Percentiles rank a stretch among this genome's conserved stretches.
These are phyloP conservation scores for Dendrolimus houi DNA, from an alignment of 2,888 invertebrate species.

Conservation along the genomic window DNA sequence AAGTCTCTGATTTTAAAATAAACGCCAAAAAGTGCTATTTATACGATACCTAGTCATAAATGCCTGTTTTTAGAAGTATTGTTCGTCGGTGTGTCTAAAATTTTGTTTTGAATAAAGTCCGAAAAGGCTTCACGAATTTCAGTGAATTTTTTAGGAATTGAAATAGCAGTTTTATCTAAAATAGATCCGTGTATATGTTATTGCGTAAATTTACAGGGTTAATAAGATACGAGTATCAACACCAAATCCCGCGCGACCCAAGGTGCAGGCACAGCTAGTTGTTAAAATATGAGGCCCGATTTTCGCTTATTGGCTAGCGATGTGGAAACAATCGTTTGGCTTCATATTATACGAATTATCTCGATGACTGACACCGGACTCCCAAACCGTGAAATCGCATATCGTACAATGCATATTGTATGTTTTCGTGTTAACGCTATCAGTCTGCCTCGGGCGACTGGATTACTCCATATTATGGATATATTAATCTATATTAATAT, in stretches of 20 bases:
- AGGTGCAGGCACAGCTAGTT: conserved; percentile 34
- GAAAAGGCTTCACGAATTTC: too few relatives aligned
- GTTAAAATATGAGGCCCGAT: conserved; percentile 29
- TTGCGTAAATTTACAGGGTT: neutral
- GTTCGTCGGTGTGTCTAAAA: too few relatives aligned
- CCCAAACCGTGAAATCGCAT: conserved; percentile 36
- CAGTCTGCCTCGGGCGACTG: conserved; percentile 9
- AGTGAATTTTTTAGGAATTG: too few relatives aligned
- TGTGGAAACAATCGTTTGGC: conserved; percentile 44
- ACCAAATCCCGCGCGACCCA: neutral
- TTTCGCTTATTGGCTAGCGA: conserved; percentile 33
- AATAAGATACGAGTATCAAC: neutral
- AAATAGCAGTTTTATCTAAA: neutral
- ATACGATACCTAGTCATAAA: too few relatives aligned
- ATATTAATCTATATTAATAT: too few relatives aligned
- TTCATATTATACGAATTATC: conserved; percentile 43
- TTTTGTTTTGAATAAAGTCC: too few relatives aligned
- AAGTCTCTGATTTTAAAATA: too few relatives aligned
- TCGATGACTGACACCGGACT: conserved; percentile 36
- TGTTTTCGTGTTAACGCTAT: conserved; percentile 18
- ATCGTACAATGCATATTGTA: conserved; percentile 31
- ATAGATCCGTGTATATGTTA: neutral
- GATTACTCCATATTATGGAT: conserved; percentile 9
- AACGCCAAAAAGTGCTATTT: too few relatives aligned
- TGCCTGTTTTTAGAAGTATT: too few relatives aligned